phyloP scores from a whole-genome alignment of 1,140 invertebrate genomes.

The Drosophila albomicans region DNA sequence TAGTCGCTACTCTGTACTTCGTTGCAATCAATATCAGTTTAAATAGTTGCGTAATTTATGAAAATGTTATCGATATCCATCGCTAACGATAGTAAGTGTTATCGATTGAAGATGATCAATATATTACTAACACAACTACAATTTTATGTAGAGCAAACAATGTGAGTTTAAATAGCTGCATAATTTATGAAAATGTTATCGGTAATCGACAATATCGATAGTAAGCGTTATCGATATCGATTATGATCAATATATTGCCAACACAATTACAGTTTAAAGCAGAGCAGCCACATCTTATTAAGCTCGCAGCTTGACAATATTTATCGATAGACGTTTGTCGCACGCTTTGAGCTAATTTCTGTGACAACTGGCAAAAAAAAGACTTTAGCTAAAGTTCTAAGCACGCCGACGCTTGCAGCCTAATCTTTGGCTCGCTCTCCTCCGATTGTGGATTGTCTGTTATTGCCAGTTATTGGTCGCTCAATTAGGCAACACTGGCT shows the following conservation, averaged over 20 bases:
- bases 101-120: not conserved
- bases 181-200: too few species aligned
- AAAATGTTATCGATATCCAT: not conserved
- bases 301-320: not conserved
- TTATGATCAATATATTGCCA: too few species aligned
- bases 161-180: too few species aligned
- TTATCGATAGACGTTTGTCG: conserved; percentile 15
- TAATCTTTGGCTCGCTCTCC: conserved; percentile 31
- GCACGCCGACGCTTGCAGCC: conserved; percentile 2
- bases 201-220: too few species aligned
- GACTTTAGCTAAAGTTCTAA: conserved; percentile 7
- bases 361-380: not conserved
- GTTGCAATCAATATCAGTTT: too few species aligned
- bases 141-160: too few species aligned
- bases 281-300: not conserved
- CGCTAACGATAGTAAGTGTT: not conserved
- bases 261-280: too few species aligned
- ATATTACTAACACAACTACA: too few species aligned
- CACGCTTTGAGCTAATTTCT: not conserved
- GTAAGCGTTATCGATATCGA: too few species aligned
- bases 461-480: conserved; percentile 38
- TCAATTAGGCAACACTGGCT: conserved; percentile 51
- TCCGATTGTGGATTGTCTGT: conserved; percentile 20
- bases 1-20: too few species aligned
- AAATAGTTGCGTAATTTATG: too few species aligned